phyloP scores from a whole-genome alignment of 2,888 invertebrate species.

The Syrphus vitripennis region DNA sequence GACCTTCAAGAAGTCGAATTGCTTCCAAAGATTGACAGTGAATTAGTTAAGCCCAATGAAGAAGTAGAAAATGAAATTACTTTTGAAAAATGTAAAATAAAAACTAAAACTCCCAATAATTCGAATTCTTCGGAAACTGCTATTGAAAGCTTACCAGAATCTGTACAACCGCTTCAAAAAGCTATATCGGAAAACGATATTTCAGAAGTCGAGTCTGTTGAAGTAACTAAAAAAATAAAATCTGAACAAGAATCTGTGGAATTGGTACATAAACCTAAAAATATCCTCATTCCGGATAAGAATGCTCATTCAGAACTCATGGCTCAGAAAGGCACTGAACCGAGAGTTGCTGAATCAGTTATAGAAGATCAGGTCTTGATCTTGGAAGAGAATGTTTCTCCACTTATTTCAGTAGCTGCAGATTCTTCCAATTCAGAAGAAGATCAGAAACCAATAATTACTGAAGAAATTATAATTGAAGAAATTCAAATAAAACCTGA shows the following conservation, averaged over 20 bases:
- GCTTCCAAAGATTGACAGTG: neutral
- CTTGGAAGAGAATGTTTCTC: neutral
- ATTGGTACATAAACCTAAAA: too few species aligned
- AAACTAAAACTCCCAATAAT: neutral
- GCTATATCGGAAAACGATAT: neutral
- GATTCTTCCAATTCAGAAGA: neutral
- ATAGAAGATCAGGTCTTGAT: neutral
- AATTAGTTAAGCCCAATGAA: neutral
- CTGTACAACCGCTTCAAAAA: neutral
- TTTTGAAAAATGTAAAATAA: constrained; percentile 10
- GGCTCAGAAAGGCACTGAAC: too few species aligned
- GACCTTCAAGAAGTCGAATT: neutral
- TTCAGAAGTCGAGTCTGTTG: neutral
- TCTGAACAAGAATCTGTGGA: too few species aligned
- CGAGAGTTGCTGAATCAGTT: neutral
- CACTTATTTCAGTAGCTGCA: neutral
- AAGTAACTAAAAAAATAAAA: neutral
- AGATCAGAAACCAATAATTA: neutral
- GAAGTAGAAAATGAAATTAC: neutral
- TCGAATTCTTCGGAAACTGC: neutral
- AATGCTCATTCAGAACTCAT: too few species aligned
- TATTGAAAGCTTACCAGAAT: neutral
- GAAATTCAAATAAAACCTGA: neutral
- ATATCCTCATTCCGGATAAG: too few species aligned
- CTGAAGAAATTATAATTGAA: constrained; percentile 26